These are phyloP conservation scores for Holotrichia oblita DNA, from an alignment of 1,140 invertebrate genomes.

Conservation along the genomic window DNA sequence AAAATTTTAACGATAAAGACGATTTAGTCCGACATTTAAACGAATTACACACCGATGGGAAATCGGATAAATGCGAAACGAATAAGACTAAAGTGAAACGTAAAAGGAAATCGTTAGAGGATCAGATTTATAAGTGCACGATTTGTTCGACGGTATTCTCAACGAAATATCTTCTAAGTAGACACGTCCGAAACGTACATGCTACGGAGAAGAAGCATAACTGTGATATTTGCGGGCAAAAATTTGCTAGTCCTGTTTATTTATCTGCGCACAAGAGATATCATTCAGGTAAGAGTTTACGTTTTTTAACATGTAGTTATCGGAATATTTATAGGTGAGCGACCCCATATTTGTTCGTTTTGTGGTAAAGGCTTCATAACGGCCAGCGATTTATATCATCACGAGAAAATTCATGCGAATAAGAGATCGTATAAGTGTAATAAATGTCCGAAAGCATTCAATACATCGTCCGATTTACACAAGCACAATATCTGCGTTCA, in stretches of 20 bases:
- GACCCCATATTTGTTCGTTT: conserved; percentile 70
- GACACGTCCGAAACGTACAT: conserved; percentile 60
- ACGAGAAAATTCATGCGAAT: conserved; percentile 55
- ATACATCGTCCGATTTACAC: conserved; percentile 54
- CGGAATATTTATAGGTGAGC: conserved; percentile 61
- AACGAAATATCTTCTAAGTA: conserved; percentile 51
- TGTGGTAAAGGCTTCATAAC: conserved; percentile 76
- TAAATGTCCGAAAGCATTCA: conserved; percentile 53
- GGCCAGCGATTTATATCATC: conserved; percentile 53
- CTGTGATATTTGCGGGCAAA: conserved; percentile 79
- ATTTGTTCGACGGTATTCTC: conserved; percentile 47
- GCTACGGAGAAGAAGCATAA: conserved; percentile 70
- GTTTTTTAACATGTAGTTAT: background rate
- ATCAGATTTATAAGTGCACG: conserved; percentile 42
- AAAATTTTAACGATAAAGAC: conserved; percentile 29
- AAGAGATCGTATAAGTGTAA: conserved; percentile 53
- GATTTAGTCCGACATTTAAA: background rate
- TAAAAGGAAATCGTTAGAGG: background rate
- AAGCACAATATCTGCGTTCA: conserved; percentile 56
- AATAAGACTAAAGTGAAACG: background rate
- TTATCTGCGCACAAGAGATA: conserved; percentile 74
- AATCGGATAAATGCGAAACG: background rate
- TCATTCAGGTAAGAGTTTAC: conserved; percentile 64
- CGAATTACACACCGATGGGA: background rate
- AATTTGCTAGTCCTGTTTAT: conserved; percentile 73